Evolutionary conservation across 2,113 vertebrate species (phyloP).

Genomic region (Ahaetulla prasina): DNA sequence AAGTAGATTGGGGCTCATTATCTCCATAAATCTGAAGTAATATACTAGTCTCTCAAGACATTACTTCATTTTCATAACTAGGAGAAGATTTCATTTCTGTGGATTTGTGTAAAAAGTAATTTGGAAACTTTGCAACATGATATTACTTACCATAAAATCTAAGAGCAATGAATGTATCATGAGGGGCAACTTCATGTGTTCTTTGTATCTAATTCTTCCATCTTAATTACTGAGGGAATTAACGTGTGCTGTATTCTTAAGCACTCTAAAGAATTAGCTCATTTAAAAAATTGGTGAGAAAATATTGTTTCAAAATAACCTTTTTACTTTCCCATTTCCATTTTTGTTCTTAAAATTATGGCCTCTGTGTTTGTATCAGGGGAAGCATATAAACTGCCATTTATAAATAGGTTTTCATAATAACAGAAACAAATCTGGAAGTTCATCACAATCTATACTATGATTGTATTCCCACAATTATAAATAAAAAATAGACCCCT

Average conservation of each 20-base stretch:
- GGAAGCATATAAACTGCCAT: fast-evolving
- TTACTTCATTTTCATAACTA: constrained; percentile 63
- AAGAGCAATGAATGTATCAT: constrained; percentile 53
- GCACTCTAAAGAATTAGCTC: constrained; percentile 56
- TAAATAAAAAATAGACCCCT: background rate
- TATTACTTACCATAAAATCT: constrained; percentile 60
- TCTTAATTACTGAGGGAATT: constrained; percentile 58
- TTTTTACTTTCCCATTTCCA: constrained; percentile 14
- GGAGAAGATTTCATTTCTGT: constrained; percentile 62
- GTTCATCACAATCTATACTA: background rate
- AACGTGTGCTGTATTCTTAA: constrained; percentile 57
- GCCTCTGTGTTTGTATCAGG: background rate
- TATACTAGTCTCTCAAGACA: constrained; percentile 51
- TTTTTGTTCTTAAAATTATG: constrained; percentile 41
- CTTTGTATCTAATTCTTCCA: constrained; percentile 45
- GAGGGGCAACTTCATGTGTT: constrained; percentile 48
- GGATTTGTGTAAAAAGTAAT: constrained; percentile 62
- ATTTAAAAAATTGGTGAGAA: constrained; percentile 34
- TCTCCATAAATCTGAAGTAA: constrained; percentile 50
- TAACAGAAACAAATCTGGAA: background rate
- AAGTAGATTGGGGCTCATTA: constrained; percentile 39
- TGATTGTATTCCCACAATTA: background rate
- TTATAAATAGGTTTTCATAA: background rate
- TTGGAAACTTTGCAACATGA: constrained; percentile 63
- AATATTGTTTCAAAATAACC: constrained; percentile 50